Conservation (phyloP, 2,888 invertebrate species). For the Elysia crispata region DNA sequence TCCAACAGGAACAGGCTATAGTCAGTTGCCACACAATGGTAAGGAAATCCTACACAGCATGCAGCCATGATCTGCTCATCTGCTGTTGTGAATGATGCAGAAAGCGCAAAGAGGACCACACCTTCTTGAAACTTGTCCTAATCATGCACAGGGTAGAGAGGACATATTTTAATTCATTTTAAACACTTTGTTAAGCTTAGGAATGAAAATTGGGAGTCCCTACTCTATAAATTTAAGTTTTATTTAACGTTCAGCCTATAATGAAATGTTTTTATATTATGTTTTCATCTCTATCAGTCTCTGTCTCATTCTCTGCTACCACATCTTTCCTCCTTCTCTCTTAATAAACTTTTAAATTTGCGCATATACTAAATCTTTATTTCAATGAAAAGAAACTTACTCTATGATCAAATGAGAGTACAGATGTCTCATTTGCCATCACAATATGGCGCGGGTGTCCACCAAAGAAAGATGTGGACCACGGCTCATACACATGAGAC, state of each 20-base stretch:
- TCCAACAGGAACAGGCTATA: slow-evolving; percentile 63
- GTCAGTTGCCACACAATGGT: slow-evolving; percentile 66
- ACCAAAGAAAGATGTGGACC: slow-evolving; percentile 62
- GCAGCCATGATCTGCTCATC: slow-evolving; percentile 59
- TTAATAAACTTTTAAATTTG: no score
- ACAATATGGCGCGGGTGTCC: slow-evolving; percentile 63
- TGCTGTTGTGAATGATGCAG: slow-evolving; percentile 54
- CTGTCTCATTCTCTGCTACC: no score
- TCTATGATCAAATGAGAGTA: slow-evolving; percentile 63
- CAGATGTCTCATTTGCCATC: slow-evolving; percentile 57
- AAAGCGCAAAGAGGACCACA: slow-evolving; percentile 63
- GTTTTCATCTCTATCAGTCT: no score
- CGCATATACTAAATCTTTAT: no score
- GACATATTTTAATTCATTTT: background rate
- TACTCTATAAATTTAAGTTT: no score
- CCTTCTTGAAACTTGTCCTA: slow-evolving; percentile 51
- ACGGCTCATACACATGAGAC: slow-evolving; percentile 31
- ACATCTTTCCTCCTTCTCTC: no score
- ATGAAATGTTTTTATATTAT: no score
- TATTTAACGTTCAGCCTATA: no score
- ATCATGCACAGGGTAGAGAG: background rate
- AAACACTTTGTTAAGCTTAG: background rate
- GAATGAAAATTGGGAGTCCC: background rate
- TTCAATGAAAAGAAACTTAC: slow-evolving; percentile 50
- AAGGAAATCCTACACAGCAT: slow-evolving; percentile 52